Conservation (phyloP, 23 tunicate genomes). For the Ciona savignyi region DNA sequence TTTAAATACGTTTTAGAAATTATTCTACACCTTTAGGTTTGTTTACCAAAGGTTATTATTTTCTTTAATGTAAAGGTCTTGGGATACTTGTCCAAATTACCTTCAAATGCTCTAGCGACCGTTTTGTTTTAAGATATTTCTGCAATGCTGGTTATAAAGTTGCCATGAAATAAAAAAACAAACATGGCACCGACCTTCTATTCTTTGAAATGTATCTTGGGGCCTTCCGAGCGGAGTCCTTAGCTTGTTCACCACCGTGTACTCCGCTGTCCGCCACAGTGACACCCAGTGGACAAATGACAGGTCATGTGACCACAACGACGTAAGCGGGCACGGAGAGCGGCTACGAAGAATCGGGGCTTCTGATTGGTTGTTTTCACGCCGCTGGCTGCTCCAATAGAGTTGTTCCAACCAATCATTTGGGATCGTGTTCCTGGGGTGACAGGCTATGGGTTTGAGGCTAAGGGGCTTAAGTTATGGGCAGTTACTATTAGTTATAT, state of each 20-base stretch:
- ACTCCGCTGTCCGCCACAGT: conserved; percentile 70
- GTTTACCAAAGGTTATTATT: too few relatives aligned
- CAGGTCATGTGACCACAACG: conserved; percentile 11
- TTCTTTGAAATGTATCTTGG: conserved; percentile 72
- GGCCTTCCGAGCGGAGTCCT: conserved; percentile 74
- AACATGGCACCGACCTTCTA: conserved; percentile 48
- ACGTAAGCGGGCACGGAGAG: conserved; percentile 12
- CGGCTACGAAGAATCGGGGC: conserved; percentile 4
- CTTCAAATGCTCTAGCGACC: too few relatives aligned
- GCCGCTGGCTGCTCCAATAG: conserved; percentile 72
- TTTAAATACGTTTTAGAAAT: too few relatives aligned
- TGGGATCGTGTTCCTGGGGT: background rate
- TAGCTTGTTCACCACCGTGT: conserved; percentile 82
- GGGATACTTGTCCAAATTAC: too few relatives aligned
- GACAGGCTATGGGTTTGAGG: too few relatives aligned
- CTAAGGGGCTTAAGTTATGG: too few relatives aligned
- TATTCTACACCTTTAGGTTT: too few relatives aligned
- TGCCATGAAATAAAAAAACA: background rate
- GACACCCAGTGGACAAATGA: conserved; percentile 72
- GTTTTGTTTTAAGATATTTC: too few relatives aligned
- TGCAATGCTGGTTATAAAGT: too few relatives aligned
- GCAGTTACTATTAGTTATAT: too few relatives aligned
- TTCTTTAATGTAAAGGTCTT: too few relatives aligned
- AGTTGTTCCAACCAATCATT: conserved; percentile 39
- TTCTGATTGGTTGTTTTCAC: conserved; percentile 9